These are phyloP conservation scores for Frankliniella fusca DNA, from an alignment of 2,888 invertebrate species.

Conservation along the genomic window DNA sequence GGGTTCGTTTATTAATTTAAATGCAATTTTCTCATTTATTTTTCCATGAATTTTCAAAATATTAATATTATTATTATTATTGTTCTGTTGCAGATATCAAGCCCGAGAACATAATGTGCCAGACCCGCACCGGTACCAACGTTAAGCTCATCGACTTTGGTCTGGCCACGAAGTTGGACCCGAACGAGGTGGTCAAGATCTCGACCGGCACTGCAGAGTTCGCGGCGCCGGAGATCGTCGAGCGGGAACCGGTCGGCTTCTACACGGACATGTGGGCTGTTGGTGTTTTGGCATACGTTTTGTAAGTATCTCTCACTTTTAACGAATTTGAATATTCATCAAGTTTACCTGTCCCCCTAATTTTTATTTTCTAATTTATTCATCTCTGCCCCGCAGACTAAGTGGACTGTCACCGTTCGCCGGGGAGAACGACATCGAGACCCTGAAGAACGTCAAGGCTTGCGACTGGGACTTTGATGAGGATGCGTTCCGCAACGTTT, in stretches of 20 bases:
- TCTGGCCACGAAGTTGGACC: slow-evolving; percentile 95
- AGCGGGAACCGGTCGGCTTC: slow-evolving; percentile 97
- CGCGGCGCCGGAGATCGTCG: slow-evolving; percentile 98
- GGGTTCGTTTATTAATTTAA: slow-evolving; percentile 47
- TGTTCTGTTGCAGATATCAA: slow-evolving; percentile 65
- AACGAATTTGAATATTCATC: slow-evolving; percentile 28
- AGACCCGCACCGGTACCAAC: slow-evolving; percentile 88
- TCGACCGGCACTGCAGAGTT: slow-evolving; percentile 99
- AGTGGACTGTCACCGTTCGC: slow-evolving; percentile 98
- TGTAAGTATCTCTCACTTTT: slow-evolving; percentile 67
- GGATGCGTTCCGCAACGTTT: slow-evolving; percentile 89
- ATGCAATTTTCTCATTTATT: background rate
- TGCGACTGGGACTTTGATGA: slow-evolving; percentile 99
- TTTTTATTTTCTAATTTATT: background rate
- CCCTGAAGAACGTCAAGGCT: slow-evolving; percentile 94
- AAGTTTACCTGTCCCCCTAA: background rate
- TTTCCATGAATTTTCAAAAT: background rate
- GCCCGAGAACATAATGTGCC: slow-evolving; percentile 99
- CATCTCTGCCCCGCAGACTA: slow-evolving; percentile 55
- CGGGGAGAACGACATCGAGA: slow-evolving; percentile 97
- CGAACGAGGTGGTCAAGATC: slow-evolving; percentile 97
- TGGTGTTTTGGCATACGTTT: slow-evolving; percentile 95
- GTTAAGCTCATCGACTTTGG: slow-evolving; percentile 99
- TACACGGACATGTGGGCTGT: slow-evolving; percentile 99
- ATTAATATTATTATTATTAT: slow-evolving; percentile 18